Base-by-base conservation (phyloP, 2,113 vertebrate species). In the Myiopsitta monachus region DNA sequence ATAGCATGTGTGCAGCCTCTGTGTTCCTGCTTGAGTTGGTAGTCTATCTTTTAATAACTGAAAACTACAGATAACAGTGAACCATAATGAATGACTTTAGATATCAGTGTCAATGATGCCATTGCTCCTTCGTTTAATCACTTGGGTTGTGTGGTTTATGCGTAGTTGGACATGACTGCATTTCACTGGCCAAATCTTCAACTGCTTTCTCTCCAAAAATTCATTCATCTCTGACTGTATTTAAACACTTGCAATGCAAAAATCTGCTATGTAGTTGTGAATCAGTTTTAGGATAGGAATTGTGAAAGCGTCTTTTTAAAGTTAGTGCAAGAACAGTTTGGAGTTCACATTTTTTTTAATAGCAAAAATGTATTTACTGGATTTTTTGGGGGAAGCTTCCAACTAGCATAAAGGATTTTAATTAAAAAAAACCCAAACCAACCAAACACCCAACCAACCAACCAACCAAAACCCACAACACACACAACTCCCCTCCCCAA, bases 81-180 rank as follows among this genome's bases (percentile, higher is more conserved):
- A 66, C 54, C 2, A 15, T 41, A 61, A 69, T 13, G 2, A 76
- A 47, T 81, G 62, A 38, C 7, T 91, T 52, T 6, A 70, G 17
- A 3, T 87, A 18, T 12, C 5, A 1, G 9, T 55, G 18, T 55
- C 70, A 63, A 54, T 0, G 0, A 51, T 79, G 67, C 63, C 2
- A 46, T 13, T 92, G 33, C 30, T 77, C 19, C 49, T 76, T 74
- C 47, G 19, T 79, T 92, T 81, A 74, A 70, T 83, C 26, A 39
- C 33, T 17, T 46, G 22, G 13, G 28, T 64, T 24, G 7, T 30
- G 21, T 66, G n/a, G 17, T 47, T 64, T 72, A 27, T 63, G 11
- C 19, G 18, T 13, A 44, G 3, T 16, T 86, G 64, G 59, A 86
- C 68, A 64, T 54, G 3, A 64, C 11, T 78, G 8, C n/a, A 9